Evolutionary conservation across 2,797 vertebrate genomes (phyloP), one percentile per base, ranked within the genome.

Genomic region (Neosilurus mollespiculum): DNA sequence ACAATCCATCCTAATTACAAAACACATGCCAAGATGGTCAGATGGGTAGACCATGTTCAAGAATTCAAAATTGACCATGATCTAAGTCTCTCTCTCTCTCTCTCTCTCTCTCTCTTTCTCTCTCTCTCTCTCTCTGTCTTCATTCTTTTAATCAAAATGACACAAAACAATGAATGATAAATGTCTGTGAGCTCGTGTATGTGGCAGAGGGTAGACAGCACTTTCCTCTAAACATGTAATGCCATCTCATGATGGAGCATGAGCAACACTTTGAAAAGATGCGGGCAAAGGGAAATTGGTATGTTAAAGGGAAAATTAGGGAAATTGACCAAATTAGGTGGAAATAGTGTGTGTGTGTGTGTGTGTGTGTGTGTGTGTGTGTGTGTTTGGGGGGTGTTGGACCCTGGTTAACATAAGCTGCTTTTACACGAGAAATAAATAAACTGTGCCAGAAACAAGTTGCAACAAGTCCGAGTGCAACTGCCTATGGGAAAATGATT

Each of bases 1-100:
- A 75, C 56, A 76, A 76, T 59, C 16, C 16, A 75, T 58, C 53
- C 37, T 59, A 59, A 59, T 75, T 53, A 30, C 24, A 59, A 76
- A 37, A 37, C 58, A n/a, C 34, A 78, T 18, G 26, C 16, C 10
- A 2, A 75, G 26, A 34, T 58, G 72, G 26, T 20, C 53, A 30
- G 58, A 58, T 24, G 18, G 53, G 26, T 22, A 58, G 5, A 30
- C 18, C 66, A 20, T 43, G 34, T 8, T n/a, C 64, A 65, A 64
- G n/a, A 14, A 8, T 24, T 22, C 61, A 64, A 64, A 64, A 64
- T 24, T 64, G 12, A n/a, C 61, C n/a, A 24, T 64, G 61, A 4
- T 5, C 1, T 24, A 11, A 12, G n/a, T 2, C 14, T 20, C 66
- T 37, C 65, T 3, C 15, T 16, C 64, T 3, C n/a, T 62, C 61